Evolutionary conservation across 2,797 vertebrate genomes (phyloP), one percentile per base, ranked within the genome.

Genomic region (Anguilla pacifica): DNA sequence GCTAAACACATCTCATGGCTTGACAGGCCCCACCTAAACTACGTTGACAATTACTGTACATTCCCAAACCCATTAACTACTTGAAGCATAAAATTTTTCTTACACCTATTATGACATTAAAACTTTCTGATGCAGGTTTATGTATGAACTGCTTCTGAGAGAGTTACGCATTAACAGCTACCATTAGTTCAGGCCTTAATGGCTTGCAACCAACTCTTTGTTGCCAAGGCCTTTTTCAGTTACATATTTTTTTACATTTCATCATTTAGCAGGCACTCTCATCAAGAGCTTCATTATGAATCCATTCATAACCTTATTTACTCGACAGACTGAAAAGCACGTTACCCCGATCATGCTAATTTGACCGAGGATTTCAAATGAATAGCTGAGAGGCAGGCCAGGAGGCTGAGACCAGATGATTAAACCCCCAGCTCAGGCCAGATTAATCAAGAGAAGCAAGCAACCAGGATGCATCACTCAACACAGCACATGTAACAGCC

Each of bases 291-390:
- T 77, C 74, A 77, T 77, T 77, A 39, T 43, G 5, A 77, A 77
- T 19, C 13, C 74, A 77, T 77, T 77, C 74, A 17, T 77, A 77
- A 77, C 57, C 49, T 6, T 84, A 84, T 84, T 84, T 84, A 28
- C 28, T 3, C 55, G 4, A 57, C 49, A 31, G 28, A 35, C 53
- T 84, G n/a, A 61, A 35, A 39, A 4, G 28, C 83, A 35, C 3
- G 28, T 61, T 84, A 57, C 19, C 57, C 83, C 61, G 83, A 57
- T 15, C 10, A n/a, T 59, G 28, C 49, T 31, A 55, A 55, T 28
- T 84, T 28, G 83, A 53, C 10, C 15, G 25, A 57, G 53, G 83
- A 57, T 55, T 31, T 59, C 53, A 67, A 53, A 49, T 84, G 22
- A 57, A 28, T 57, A 84, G 55, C 51, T 39, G 31, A 84, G 51